Conservation (phyloP, 2,888 invertebrate species). For the Chironomus tentans region DNA sequence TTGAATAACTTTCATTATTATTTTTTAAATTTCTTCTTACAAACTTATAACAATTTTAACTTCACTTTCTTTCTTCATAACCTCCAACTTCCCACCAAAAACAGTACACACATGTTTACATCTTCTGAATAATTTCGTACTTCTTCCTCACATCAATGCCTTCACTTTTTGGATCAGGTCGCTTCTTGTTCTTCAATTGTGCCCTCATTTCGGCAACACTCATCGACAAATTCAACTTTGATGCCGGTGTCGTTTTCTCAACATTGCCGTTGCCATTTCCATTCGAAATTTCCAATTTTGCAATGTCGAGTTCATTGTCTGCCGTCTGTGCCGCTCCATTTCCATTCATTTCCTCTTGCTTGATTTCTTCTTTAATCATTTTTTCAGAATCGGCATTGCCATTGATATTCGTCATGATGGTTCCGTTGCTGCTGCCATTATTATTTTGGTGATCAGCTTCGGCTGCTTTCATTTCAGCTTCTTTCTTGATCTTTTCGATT, state of each 20-base stretch:
- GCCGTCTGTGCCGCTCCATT: slow-evolving; percentile 20
- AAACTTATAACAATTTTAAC: too few relatives aligned
- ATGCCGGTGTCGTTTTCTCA: slow-evolving; percentile 23
- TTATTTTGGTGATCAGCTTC: slow-evolving; percentile 9
- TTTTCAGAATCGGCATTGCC: background rate
- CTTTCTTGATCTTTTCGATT: slow-evolving; percentile 31
- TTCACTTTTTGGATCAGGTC: slow-evolving; percentile 83
- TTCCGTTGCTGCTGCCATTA: background rate
- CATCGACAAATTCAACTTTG: slow-evolving; percentile 67
- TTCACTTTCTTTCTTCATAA: too few relatives aligned
- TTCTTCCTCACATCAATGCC: slow-evolving; percentile 85
- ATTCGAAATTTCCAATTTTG: background rate
- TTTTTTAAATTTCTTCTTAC: too few relatives aligned
- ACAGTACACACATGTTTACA: slow-evolving; percentile 44
- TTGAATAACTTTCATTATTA: too few relatives aligned
- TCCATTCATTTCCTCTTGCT: slow-evolving; percentile 29
- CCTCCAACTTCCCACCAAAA: too few relatives aligned
- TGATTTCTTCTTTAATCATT: slow-evolving; percentile 30
- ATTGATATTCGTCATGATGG: background rate
- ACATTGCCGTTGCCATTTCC: slow-evolving; percentile 31
- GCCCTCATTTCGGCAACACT: slow-evolving; percentile 88
- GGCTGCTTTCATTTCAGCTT: slow-evolving; percentile 23
- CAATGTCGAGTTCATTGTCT: too few relatives aligned
- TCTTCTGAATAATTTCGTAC: slow-evolving; percentile 88
- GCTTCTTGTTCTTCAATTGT: slow-evolving; percentile 74